Evolutionary conservation across 2,888 invertebrate species (phyloP).

Genomic region (Ochropleura leucogaster): DNA sequence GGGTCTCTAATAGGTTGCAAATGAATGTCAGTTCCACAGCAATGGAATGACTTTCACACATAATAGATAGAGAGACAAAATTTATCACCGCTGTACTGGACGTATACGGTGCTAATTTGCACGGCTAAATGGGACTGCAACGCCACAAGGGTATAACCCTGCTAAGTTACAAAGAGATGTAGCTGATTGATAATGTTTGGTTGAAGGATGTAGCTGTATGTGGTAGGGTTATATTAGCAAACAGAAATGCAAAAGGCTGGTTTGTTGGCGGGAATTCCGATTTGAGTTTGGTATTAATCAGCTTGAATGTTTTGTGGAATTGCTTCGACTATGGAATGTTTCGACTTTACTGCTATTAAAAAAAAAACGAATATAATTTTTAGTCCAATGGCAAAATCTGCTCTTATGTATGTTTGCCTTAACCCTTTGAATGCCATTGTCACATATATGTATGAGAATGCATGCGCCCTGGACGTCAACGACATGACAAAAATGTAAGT

Average conservation of each 20-base stretch:
- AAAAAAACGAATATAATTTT: neutral
- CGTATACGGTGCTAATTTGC: constrained; percentile 67
- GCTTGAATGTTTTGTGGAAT: neutral
- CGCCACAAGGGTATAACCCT: constrained; percentile 63
- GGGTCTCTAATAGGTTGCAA: constrained; percentile 19
- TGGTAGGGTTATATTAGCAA: constrained; percentile 29
- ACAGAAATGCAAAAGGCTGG: neutral
- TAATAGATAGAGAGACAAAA: constrained; percentile 60
- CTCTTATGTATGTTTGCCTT: neutral
- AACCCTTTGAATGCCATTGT: neutral
- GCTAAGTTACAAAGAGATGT: constrained; percentile 63
- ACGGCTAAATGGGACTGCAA: constrained; percentile 58
- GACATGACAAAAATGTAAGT: too few species aligned
- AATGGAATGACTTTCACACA: constrained; percentile 43
- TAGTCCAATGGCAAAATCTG: neutral
- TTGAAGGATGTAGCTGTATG: constrained; percentile 20
- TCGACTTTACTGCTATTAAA: neutral
- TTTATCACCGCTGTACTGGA: constrained; percentile 56
- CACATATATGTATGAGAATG: too few species aligned
- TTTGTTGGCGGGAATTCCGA: constrained; percentile 5
- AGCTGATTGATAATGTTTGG: constrained; percentile 45
- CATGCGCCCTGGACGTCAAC: too few species aligned
- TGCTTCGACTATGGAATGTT: neutral
- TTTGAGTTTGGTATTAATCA: neutral
- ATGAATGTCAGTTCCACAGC: constrained; percentile 41